Evolutionary conservation across 1,140 invertebrate species (phyloP).

Genomic region (Tetramorium alpestre): DNA sequence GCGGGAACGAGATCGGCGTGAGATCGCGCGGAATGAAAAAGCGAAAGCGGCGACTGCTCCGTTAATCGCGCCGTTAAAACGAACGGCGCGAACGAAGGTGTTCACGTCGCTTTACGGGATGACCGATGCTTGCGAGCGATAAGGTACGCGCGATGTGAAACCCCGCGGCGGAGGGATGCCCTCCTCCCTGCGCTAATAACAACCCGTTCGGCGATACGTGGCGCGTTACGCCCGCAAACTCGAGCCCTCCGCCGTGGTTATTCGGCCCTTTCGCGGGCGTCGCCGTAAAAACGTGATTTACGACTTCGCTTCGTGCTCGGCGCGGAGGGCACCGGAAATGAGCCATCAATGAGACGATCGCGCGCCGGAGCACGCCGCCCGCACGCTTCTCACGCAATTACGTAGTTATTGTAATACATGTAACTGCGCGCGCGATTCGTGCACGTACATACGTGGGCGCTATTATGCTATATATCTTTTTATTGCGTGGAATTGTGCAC

Average conservation of each 20-base stretch:
- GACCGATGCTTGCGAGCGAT: background rate
- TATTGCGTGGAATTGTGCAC: constrained; percentile 18
- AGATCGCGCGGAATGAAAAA: background rate
- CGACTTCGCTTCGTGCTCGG: background rate
- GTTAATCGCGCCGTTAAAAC: background rate
- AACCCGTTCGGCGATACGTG: constrained; percentile 13
- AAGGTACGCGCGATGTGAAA: background rate
- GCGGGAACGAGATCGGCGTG: background rate
- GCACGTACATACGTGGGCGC: background rate
- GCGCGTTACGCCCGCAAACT: background rate
- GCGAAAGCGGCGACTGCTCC: background rate
- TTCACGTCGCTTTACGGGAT: constrained; percentile 11
- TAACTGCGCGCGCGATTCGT: background rate
- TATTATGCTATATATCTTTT: constrained; percentile 10
- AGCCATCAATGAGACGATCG: constrained; percentile 44
- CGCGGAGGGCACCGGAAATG: constrained; percentile 5
- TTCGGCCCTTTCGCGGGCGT: background rate
- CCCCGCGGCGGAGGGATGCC: background rate
- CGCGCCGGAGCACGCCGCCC: constrained; percentile 8
- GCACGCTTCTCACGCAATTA: constrained; percentile 43
- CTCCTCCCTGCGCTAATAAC: background rate
- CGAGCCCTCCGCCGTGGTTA: background rate
- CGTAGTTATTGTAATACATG: constrained; percentile 28
- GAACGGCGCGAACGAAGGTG: background rate
- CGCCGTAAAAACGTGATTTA: constrained; percentile 37